Base-by-base conservation (phyloP, 2,888 invertebrate species). In the Ganaspis brasiliensis region DNA sequence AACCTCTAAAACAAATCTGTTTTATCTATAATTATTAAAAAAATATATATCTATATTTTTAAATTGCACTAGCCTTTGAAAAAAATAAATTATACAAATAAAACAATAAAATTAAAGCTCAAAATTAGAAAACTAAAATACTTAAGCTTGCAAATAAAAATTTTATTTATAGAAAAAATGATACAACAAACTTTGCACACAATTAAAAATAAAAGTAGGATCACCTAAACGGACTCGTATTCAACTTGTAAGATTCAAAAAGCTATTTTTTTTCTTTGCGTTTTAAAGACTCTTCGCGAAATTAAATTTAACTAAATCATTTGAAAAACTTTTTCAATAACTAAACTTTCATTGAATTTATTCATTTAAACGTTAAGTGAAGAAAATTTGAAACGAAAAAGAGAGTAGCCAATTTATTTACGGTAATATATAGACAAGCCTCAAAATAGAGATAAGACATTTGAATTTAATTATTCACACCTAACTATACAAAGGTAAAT, bases 81-180 rank as follows among this genome's bases (percentile, higher is more conserved):
- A 49, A 14, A 19, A 19, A 52, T 6, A 19, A 52, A 52, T 2
- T 2, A 40, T 12, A n/a, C 9, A 19, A 52, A 52, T 12, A 2
- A 40, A 40, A n/a, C 16, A 52, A 52, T 16, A 19, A 19, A 52
- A 19, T 19, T 52, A 8, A 52, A 52, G 52, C 52, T 52, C 9
- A 52, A 52, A 16, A 2, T 19, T 9, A 16, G n/a, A 52, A 52
- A 49, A 49, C 3, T 4, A 19, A 52, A 9, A 52, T 19, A 52
- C 19, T 52, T 16, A 52, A 52, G 52, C 52, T 52, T 52, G 52
- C 52, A 19, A 52, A 52, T 19, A 52, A 52, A 52, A 52, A 52
- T 52, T 52, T 16, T 16, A 52, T 49, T 6, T 14, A n/a, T 49
- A 49, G 45, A 45, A 6, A 19, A 52, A 52, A 52, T 19, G 19